Base-by-base conservation (phyloP, 1,140 invertebrate genomes). In the Drosophila biarmipes region DNA sequence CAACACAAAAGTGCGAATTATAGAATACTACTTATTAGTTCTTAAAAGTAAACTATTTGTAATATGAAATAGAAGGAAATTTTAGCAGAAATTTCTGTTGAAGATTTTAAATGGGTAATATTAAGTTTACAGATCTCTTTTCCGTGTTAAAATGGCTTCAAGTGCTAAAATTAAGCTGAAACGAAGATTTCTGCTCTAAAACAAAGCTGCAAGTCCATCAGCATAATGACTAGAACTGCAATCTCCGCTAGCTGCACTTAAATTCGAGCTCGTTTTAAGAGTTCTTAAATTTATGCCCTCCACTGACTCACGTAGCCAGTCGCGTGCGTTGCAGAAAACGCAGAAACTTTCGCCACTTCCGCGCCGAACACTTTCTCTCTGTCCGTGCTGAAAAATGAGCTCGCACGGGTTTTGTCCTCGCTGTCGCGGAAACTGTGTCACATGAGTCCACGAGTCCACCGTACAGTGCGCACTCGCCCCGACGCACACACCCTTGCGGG, bases 321-420 rank as follows among this genome's bases (percentile, higher is more conserved):
- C 35, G 73, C 71, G 53, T 73, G 72, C 38, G 42, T 35, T 35
- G 35, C 46, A 45, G 46, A 43, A 21, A 62, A 74, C 72, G 37
- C 58, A 74, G 38, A 80, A 76, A 80, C 77, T 84, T 84, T 77
- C 57, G 35, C 45, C 54, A 55, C 67, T 82, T 82, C 43, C 76
- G 58, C 80, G 15, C 29, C 17, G 51, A 66, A 58, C 58, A 69
- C 64, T 58, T 74, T 78, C 68, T 42, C 48, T 43, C 35, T 61
- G 59, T 52, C 43, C 64, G 73, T 67, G 66, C 52, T 78, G 68
- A 81, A 85, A 77, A 85, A 86, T 86, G 82, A 81, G 78, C 64
- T 75, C 63, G 62, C 78, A 67, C 73, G 54, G 64, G 48, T 61
- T 77, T 74, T 78, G 57, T 78, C 59, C 63, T 73, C 46, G 52